Conservation (phyloP, 2,888 invertebrate genomes). For the Dryobota labecula region DNA sequence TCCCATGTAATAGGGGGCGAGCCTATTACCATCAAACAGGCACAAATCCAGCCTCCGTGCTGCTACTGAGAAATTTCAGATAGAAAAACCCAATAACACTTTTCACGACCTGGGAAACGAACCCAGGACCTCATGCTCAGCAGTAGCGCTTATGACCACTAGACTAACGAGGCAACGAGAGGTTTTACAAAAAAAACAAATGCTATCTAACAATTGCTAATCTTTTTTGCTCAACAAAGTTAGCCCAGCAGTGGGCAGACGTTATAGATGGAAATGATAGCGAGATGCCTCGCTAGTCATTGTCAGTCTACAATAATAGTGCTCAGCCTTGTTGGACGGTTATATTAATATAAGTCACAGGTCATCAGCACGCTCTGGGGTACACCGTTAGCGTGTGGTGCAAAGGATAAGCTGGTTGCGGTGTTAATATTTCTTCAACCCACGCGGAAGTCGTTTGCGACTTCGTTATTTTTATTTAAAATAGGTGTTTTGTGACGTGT, state of each 20-base stretch:
- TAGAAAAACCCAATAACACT: background rate
- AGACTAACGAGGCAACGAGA: background rate
- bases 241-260: conserved; percentile 12
- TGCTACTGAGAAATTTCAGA: background rate
- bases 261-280: conserved; percentile 23
- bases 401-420: too few species aligned
- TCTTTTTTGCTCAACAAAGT: conserved; percentile 6
- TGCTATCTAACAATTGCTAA: background rate
- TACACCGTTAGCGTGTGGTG: conserved; percentile 45
- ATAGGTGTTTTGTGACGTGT: too few species aligned
- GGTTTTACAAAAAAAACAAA: background rate
- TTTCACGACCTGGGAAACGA: background rate
- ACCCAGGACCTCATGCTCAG: background rate
- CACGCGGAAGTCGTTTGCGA: too few species aligned
- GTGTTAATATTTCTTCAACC: too few species aligned
- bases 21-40: background rate
- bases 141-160: background rate
- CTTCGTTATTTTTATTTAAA: too few species aligned
- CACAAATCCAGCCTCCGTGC: background rate
- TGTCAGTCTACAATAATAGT: conserved; percentile 40
- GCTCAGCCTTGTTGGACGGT: conserved; percentile 49
- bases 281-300: conserved; percentile 30
- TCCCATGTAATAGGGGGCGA: background rate
- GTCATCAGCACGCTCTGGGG: conserved; percentile 41
- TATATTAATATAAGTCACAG: conserved; percentile 57